Conservation (phyloP, 1,140 invertebrate genomes). For the Phocides pigmalion region DNA sequence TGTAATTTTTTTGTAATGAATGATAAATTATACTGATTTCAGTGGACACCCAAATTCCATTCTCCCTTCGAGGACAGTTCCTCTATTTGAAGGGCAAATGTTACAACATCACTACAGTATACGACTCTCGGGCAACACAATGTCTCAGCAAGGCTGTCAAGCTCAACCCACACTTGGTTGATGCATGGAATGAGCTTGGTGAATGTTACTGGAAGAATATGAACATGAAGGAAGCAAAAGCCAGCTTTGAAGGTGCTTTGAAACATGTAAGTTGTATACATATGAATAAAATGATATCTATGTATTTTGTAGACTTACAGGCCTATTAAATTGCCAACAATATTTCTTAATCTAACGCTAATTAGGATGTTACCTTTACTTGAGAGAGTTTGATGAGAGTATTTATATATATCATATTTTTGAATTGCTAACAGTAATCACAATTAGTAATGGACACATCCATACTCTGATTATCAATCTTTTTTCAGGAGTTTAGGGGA, state of each 20-base stretch:
- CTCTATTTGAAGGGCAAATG: slow-evolving; percentile 90
- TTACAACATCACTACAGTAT: slow-evolving; percentile 89
- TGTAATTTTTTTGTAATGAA: background rate
- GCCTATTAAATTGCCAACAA: too few relatives aligned
- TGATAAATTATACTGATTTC: too few relatives aligned
- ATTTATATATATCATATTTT: too few relatives aligned
- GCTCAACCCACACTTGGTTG: slow-evolving; percentile 91
- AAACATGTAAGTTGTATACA: slow-evolving; percentile 87
- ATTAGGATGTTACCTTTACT: too few relatives aligned
- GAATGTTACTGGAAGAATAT: slow-evolving; percentile 96
- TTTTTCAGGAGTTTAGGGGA: too few relatives aligned
- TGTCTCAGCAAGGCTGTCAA: slow-evolving; percentile 93
- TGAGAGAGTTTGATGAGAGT: too few relatives aligned
- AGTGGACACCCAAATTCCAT: slow-evolving; percentile 83
- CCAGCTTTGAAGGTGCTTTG: slow-evolving; percentile 93
- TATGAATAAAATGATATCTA: background rate
- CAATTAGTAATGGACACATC: too few relatives aligned
- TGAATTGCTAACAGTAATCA: too few relatives aligned
- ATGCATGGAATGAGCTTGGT: slow-evolving; percentile 95
- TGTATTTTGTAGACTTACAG: too few relatives aligned
- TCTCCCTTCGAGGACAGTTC: slow-evolving; percentile 85
- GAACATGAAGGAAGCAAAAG: slow-evolving; percentile 91
- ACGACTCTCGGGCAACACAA: slow-evolving; percentile 88
- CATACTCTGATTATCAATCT: too few relatives aligned
- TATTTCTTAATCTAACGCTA: too few relatives aligned